Conservation (phyloP, 2,888 invertebrate genomes). For the Agrochola litura region DNA sequence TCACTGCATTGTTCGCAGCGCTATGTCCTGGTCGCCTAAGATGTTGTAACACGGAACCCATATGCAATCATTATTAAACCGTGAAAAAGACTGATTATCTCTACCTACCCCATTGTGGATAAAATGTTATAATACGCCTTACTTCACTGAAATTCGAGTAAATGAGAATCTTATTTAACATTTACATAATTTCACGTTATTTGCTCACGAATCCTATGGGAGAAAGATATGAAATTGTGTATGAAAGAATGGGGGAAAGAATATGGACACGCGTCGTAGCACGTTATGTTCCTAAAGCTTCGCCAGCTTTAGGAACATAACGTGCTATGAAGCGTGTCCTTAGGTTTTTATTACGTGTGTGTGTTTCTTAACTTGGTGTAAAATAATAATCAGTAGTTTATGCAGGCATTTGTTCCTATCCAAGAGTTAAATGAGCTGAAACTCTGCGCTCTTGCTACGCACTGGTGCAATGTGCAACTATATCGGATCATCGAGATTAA, state of each 20-base stretch:
- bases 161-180: constrained; percentile 49
- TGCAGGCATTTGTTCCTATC: constrained; percentile 7
- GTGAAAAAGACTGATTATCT: constrained; percentile 18
- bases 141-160: constrained; percentile 24
- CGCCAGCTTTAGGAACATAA: constrained; percentile 5
- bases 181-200: constrained; percentile 63
- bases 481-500: too few species aligned
- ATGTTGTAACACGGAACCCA: background rate
- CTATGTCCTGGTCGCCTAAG: background rate
- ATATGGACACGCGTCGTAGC: too few species aligned
- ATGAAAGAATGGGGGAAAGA: constrained; percentile 40
- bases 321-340: background rate
- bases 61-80: background rate
- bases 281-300: too few species aligned
- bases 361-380: background rate
- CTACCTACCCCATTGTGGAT: background rate
- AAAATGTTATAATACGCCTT: constrained; percentile 14
- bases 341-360: background rate
- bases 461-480: too few species aligned
- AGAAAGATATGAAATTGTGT: constrained; percentile 48
- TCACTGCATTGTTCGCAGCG: too few species aligned
- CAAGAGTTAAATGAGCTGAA: background rate
- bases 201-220: constrained; percentile 45
- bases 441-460: background rate
- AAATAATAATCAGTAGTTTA: background rate